Evolutionary conservation across 2,888 invertebrate species (phyloP), one percentile per base, ranked within the genome.

Genomic region (Pseudoips prasinana): DNA sequence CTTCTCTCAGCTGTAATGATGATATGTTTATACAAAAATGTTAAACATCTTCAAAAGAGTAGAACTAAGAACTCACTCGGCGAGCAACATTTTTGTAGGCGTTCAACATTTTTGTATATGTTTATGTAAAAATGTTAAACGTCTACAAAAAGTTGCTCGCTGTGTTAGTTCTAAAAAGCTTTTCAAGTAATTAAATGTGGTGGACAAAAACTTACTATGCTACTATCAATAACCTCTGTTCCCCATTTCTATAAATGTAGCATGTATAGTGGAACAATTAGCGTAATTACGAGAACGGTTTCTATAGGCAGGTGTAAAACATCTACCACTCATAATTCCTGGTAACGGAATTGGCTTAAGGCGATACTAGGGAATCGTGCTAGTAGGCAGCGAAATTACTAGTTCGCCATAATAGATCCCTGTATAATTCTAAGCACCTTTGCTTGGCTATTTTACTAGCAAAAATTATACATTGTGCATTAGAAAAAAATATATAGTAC

Each of bases 271-370:
- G 55, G 67, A 68, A 80, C 78, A 84, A 86, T 85, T 85, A 84
- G 67, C 50, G 75, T 76, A 83, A 83, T 83, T 83, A 81, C 66
- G 48, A 65, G 68, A 80, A 84, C 83, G 73, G 82, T 83, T 83
- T 70, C 73, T 60, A 71, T 64, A 59, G 69, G 85, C 87, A 87
- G 87, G 87, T 87, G 87, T 73, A 77, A 67, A 65, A 64, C 66
- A 65, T 64, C 68, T 67, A 71, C 67, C 48, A 73, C 69, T 82
- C 77, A 82, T 83, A 82, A 85, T 85, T 78, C 75, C 74, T 81
- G 72, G 79, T 76, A 84, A 83, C 83, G 78, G 84, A 71, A 75
- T 72, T 69, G 71, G 77, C 84, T 84, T 74, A 73, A 72, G 82
- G 83, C 81, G 67, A 69, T 76, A 70, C 73, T 74, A 74, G 75